These are phyloP conservation scores for Danaus chrysippus DNA, from an alignment of 2,888 invertebrate genomes.

Conservation along the genomic window DNA sequence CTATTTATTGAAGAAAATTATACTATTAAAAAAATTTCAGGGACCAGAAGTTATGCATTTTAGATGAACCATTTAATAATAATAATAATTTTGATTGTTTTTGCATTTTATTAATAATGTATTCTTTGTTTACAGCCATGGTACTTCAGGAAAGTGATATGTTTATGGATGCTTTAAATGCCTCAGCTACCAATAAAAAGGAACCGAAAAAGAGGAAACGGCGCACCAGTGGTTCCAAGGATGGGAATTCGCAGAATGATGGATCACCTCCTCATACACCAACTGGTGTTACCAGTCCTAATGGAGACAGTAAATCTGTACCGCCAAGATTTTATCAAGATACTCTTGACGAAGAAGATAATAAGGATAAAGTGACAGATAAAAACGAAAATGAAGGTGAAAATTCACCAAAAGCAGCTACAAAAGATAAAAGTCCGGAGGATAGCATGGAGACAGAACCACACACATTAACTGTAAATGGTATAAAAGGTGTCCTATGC, in stretches of 20 bases:
- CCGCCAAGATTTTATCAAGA: conserved; percentile 94
- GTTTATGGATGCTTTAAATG: conserved; percentile 94
- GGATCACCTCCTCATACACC: conserved; percentile 79
- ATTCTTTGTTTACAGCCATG: conserved; percentile 80
- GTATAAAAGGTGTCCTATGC: conserved; percentile 86
- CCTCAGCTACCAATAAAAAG: conserved; percentile 86
- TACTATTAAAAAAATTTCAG: neutral
- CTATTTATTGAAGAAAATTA: neutral
- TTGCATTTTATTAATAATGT: neutral
- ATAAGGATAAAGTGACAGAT: conserved; percentile 66
- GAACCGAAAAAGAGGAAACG: conserved; percentile 89
- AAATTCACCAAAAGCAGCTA: conserved; percentile 37
- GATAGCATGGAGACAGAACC: conserved; percentile 64
- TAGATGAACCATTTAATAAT: conserved; percentile 22
- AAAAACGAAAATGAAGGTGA: conserved; percentile 51
- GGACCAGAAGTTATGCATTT: conserved; percentile 33
- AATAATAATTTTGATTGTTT: neutral
- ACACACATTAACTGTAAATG: conserved; percentile 74
- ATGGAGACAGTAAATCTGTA: conserved; percentile 68
- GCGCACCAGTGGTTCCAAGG: conserved; percentile 84
- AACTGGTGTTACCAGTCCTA: conserved; percentile 67
- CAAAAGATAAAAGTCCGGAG: conserved; percentile 37
- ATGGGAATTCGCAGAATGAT: conserved; percentile 71
- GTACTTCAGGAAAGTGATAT: conserved; percentile 93
- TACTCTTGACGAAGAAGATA: conserved; percentile 86